phyloP scores from a whole-genome alignment of 2,888 invertebrate species.

The Clivina fossor region DNA sequence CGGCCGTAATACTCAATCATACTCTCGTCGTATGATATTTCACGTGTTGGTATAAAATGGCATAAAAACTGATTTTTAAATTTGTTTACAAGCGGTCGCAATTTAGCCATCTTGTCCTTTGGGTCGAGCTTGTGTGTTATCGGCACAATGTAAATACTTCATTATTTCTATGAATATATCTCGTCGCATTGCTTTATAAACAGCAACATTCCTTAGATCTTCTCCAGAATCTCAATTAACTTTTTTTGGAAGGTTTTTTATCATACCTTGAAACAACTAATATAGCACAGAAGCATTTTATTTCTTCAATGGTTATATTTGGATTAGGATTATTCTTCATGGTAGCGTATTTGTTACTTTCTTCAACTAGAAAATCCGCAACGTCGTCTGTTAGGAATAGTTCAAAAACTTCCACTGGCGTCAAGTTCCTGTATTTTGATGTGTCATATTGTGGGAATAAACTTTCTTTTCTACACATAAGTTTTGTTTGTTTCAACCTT shows the following conservation, averaged over 20 bases:
- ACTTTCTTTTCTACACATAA: not conserved
- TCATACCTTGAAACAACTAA: constrained; percentile 40
- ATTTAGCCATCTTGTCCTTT: constrained; percentile 42
- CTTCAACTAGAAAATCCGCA: constrained; percentile 10
- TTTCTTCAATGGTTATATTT: constrained; percentile 22
- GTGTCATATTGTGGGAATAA: not conserved
- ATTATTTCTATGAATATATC: constrained; percentile 40
- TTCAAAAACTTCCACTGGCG: constrained; percentile 16
- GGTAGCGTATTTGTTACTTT: constrained; percentile 18
- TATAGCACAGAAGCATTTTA: constrained; percentile 22
- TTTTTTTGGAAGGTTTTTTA: constrained; percentile 33
- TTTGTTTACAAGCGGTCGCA: constrained; percentile 38
- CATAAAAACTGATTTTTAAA: constrained; percentile 39
- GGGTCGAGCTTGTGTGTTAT: constrained; percentile 39
- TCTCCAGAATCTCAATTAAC: constrained; percentile 38
- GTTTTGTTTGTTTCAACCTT: constrained; percentile 14
- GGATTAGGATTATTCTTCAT: constrained; percentile 19
- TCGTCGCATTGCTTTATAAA: constrained; percentile 39
- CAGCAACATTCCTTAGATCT: constrained; percentile 37
- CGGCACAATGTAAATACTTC: constrained; percentile 40
- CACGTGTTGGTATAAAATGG: constrained; percentile 20
- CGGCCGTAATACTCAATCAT: constrained; percentile 41
- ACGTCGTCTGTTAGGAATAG: constrained; percentile 15
- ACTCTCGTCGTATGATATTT: constrained; percentile 37
- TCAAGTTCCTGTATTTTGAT: constrained; percentile 15